Conservation (phyloP, 1,140 invertebrate genomes). For the Heliconius congener region DNA sequence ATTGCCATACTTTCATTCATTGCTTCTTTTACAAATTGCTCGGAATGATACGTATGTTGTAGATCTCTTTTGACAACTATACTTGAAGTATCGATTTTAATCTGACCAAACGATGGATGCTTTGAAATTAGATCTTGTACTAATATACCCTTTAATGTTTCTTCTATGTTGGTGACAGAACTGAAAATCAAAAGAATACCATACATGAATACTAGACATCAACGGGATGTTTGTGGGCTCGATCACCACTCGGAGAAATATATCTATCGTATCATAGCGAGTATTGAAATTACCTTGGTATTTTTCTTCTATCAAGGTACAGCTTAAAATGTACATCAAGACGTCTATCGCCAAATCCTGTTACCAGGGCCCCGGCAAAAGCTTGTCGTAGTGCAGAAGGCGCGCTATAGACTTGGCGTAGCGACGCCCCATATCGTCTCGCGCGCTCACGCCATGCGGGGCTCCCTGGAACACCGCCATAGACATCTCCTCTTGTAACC, state of each 20-base stretch:
- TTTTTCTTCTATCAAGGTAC: constrained; percentile 88
- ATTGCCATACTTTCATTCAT: constrained; percentile 69
- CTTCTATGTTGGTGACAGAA: constrained; percentile 85
- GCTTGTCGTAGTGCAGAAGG: constrained; percentile 82
- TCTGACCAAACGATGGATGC: constrained; percentile 84
- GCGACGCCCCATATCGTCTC: constrained; percentile 79
- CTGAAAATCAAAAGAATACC: constrained; percentile 60
- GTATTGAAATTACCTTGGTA: constrained; percentile 81
- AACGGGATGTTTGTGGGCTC: too few species aligned
- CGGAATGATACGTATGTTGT: constrained; percentile 76
- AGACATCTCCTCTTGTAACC: constrained; percentile 86
- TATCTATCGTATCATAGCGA: neutral
- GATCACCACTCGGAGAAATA: too few species aligned
- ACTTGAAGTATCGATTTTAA: constrained; percentile 85
- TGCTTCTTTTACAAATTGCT: constrained; percentile 71
- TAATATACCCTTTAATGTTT: constrained; percentile 85
- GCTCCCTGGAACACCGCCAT: constrained; percentile 68
- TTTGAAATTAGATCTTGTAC: constrained; percentile 85
- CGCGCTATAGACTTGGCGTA: constrained; percentile 83
- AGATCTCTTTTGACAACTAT: constrained; percentile 85
- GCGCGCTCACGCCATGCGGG: constrained; percentile 73
- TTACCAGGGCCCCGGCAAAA: constrained; percentile 84
- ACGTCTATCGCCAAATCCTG: constrained; percentile 86
- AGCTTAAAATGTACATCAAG: constrained; percentile 89
- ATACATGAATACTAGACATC: neutral